Evolutionary conservation across 2,888 invertebrate species (phyloP).

Genomic region (Callosobruchus maculatus): DNA sequence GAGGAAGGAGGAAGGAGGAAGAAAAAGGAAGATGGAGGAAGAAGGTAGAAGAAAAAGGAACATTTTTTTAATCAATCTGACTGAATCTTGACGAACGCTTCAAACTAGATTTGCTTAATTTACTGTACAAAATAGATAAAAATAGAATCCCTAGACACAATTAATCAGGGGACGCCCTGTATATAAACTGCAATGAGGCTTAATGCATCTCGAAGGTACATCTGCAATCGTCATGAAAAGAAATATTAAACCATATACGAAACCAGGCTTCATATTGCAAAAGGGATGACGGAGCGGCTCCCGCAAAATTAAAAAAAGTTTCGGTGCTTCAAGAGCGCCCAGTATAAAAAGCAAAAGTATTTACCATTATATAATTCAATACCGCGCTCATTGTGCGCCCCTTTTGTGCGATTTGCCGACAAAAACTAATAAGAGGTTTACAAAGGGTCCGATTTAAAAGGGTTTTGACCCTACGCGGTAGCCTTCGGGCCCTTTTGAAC

Average conservation of each 20-base stretch:
- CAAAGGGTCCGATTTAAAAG: conserved; percentile 39
- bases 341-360: conserved; percentile 12
- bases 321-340: background rate
- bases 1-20: background rate
- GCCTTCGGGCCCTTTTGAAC: conserved; percentile 32
- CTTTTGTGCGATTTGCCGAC: conserved; percentile 37
- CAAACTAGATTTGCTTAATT: too few species aligned
- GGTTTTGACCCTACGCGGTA: conserved; percentile 32
- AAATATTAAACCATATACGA: background rate
- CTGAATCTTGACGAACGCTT: too few species aligned
- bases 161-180: too few species aligned
- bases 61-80: too few species aligned
- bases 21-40: background rate
- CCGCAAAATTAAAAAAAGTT: background rate
- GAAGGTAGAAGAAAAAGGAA: background rate
- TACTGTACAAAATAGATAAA: too few species aligned
- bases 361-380: conserved; percentile 31
- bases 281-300: conserved; percentile 3
- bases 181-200: background rate
- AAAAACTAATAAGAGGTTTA: conserved; percentile 38
- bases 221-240: background rate
- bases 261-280: conserved; percentile 1
- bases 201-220: background rate
- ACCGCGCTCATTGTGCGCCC: conserved; percentile 34
- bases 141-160: too few species aligned